These are phyloP conservation scores for Matsumurasca onukii DNA, from an alignment of 1,140 invertebrate genomes.

Conservation along the genomic window DNA sequence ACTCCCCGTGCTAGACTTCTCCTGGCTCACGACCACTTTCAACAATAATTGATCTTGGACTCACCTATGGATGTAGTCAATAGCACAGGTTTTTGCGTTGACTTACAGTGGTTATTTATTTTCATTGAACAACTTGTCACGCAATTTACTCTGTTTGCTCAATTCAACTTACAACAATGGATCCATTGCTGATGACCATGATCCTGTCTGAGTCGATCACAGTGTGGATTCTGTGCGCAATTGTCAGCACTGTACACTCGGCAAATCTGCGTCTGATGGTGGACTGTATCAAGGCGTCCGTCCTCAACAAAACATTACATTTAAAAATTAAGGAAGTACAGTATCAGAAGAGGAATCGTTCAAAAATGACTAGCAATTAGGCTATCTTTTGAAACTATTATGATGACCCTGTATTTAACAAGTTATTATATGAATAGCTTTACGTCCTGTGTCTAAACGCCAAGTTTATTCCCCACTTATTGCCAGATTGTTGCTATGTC, in stretches of 20 bases:
- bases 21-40: neutral
- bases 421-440: neutral
- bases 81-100: neutral
- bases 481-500: neutral
- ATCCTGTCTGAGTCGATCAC: constrained; percentile 77
- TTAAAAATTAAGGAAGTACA: neutral
- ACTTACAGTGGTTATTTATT: too few species aligned
- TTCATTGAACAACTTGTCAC: too few species aligned
- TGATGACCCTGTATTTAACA: neutral
- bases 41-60: neutral
- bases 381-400: neutral
- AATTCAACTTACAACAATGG: constrained; percentile 43
- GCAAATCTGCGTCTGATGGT: constrained; percentile 68
- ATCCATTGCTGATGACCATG: constrained; percentile 67
- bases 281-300: constrained; percentile 65
- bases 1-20: neutral
- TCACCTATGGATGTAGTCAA: neutral
- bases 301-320: constrained; percentile 53
- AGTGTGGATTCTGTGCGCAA: constrained; percentile 72
- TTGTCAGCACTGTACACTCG: constrained; percentile 74
- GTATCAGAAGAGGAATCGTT: neutral
- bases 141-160: too few species aligned
- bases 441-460: neutral
- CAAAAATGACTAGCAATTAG: neutral
- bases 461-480: neutral